Evolutionary conservation across 30 jellyfish, hydroid and myxozoan genomes (phyloP).

Genomic region (Mastigias papua): DNA sequence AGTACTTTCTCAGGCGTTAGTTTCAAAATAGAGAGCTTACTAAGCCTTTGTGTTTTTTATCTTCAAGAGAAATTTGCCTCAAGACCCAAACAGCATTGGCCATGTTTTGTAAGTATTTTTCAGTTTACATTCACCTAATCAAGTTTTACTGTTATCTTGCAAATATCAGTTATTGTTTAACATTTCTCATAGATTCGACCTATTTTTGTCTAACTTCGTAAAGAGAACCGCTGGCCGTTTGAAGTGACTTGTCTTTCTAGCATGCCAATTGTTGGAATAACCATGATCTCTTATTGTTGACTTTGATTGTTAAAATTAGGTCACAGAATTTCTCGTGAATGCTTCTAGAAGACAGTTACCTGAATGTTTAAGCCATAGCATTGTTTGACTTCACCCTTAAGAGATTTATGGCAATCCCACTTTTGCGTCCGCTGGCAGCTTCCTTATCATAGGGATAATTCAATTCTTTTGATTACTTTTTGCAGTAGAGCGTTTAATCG

Average conservation of each 20-base stretch:
- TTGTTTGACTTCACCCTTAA: too few species aligned
- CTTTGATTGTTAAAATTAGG: background rate
- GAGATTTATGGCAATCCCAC: too few species aligned
- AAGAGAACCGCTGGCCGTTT: background rate
- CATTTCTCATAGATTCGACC: background rate
- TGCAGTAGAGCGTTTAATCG: too few species aligned
- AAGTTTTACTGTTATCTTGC: background rate
- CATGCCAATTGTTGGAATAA: background rate
- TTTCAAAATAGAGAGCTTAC: background rate
- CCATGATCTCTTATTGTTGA: background rate
- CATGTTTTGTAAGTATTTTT: slow-evolving; percentile 72
- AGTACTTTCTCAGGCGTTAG: background rate
- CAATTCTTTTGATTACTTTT: too few species aligned
- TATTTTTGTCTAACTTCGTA: background rate
- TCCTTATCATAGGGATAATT: too few species aligned
- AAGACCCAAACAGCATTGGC: slow-evolving; percentile 74
- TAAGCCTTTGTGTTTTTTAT: background rate
- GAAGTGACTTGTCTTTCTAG: background rate
- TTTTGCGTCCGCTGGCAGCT: too few species aligned
- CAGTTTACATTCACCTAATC: background rate
- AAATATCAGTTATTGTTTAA: background rate
- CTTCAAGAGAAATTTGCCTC: slow-evolving; percentile 66
- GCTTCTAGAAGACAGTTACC: too few species aligned
- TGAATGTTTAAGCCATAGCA: too few species aligned
- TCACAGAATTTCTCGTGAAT: too few species aligned